These are phyloP conservation scores for Cryptoblepharus egeriae DNA, from an alignment of 2,797 vertebrate genomes.

Conservation along the genomic window DNA sequence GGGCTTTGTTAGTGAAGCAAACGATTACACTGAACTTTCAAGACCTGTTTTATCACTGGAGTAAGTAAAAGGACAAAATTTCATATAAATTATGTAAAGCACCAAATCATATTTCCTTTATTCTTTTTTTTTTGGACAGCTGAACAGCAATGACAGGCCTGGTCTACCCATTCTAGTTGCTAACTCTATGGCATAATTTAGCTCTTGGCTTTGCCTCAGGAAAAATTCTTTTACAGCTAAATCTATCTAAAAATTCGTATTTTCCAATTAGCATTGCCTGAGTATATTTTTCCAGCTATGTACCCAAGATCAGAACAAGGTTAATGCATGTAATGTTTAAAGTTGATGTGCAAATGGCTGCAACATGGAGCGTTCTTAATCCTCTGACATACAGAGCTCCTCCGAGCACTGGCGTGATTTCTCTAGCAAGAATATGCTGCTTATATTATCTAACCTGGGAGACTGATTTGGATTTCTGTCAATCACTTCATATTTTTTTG, in stretches of 20 bases:
- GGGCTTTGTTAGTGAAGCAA: conserved; percentile 7
- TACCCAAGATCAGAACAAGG: conserved; percentile 66
- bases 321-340: conserved; percentile 61
- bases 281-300: conserved; percentile 51
- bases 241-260: conserved; percentile 61
- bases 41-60: conserved; percentile 17
- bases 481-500: neutral
- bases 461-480: neutral
- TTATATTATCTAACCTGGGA: neutral
- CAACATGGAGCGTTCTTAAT: conserved; percentile 29
- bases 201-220: conserved; percentile 71
- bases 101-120: conserved; percentile 30
- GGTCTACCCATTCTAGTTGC: neutral
- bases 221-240: conserved; percentile 69
- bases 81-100: conserved; percentile 38
- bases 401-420: neutral
- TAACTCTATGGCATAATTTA: conserved; percentile 39
- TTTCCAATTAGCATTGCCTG: conserved; percentile 60
- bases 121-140: conserved; percentile 28
- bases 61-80: neutral
- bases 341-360: conserved; percentile 39
- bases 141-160: conserved; percentile 20
- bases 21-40: conserved; percentile 31
- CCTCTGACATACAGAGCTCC: conserved; percentile 42
- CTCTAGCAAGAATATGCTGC: neutral